These are phyloP conservation scores for Cephalopterus ornatus DNA, from an alignment of 2,113 vertebrate genomes.

Conservation along the genomic window DNA sequence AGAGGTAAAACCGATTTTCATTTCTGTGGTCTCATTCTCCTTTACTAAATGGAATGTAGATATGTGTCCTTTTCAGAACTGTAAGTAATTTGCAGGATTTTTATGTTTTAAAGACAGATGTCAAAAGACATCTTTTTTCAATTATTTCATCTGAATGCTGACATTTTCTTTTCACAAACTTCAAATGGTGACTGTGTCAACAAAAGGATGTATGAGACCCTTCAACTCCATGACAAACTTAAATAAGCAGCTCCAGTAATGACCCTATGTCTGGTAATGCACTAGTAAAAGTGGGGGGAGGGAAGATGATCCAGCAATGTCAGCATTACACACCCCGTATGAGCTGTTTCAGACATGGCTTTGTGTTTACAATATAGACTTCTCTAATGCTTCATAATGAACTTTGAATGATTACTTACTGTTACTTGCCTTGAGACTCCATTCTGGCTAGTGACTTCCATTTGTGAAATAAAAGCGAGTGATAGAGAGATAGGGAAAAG, in stretches of 20 bases:
- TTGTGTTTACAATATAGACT: neutral
- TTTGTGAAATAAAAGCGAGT: neutral
- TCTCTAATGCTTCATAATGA: neutral
- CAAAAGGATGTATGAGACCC: neutral
- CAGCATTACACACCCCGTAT: neutral
- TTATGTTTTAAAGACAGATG: neutral
- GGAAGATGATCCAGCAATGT: neutral
- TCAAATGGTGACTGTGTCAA: neutral
- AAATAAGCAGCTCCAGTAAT: neutral
- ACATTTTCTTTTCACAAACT: constrained; percentile 17
- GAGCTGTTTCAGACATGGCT: neutral
- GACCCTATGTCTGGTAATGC: neutral
- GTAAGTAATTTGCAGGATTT: neutral
- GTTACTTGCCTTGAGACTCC: neutral
- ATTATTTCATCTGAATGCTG: constrained; percentile 23
- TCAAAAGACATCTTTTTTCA: neutral
- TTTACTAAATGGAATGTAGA: neutral
- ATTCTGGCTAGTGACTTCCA: neutral
- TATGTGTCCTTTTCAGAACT: neutral
- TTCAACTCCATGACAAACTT: neutral
- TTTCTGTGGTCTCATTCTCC: neutral
- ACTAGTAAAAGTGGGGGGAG: neutral
- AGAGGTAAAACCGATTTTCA: neutral
- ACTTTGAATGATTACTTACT: neutral
- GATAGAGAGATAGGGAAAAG: neutral